Evolutionary conservation across 2,797 vertebrate genomes (phyloP), one percentile per base, ranked within the genome.

Genomic region (Diplodus puntazzo): DNA sequence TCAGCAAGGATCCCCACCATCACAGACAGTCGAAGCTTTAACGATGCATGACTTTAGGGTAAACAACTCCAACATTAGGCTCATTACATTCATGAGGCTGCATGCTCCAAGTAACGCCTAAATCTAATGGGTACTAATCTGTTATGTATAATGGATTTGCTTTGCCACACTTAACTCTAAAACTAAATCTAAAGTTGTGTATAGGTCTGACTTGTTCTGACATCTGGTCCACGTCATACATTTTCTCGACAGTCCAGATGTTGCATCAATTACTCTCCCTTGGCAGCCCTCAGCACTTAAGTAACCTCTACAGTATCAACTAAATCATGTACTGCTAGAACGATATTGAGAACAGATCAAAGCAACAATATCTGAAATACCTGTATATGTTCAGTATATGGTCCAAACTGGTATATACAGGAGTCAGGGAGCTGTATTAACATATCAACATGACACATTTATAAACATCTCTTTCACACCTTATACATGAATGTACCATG

Each of bases 1-100:
- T 74, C 63, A 79, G 53, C 25, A 17, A 63, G 52, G 54, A 58
- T 65, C 68, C 16, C 60, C 67, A 21, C 53, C 55, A 65, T 67
- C 64, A 69, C 52, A 74, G 74, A 87, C 65, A 80, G 86, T 80
- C 42, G 18, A 83, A 84, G 75, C 21, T 73, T 84, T 81, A 90
- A 84, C 42, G 66, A 87, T 78, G 87, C 74, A 58, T 82, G 81
- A 89, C 87, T 86, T 80, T 62, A 62, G 80, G 61, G 84, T 90
- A 84, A 91, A 87, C 80, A 92, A 70, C 81, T 84, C 21, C 30
- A 75, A 69, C 75, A 76, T 70, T 67, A 67, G 54, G 57, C 77
- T 88, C 84, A 89, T 85, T 90, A 88, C 78, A 57, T 81, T 86
- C 68, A 62, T 25, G 20, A 74, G 77, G 48, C 69, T 75, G 50